Evolutionary conservation across 2,797 vertebrate genomes (phyloP).

Genomic region (Neosilurus hyrtlii): DNA sequence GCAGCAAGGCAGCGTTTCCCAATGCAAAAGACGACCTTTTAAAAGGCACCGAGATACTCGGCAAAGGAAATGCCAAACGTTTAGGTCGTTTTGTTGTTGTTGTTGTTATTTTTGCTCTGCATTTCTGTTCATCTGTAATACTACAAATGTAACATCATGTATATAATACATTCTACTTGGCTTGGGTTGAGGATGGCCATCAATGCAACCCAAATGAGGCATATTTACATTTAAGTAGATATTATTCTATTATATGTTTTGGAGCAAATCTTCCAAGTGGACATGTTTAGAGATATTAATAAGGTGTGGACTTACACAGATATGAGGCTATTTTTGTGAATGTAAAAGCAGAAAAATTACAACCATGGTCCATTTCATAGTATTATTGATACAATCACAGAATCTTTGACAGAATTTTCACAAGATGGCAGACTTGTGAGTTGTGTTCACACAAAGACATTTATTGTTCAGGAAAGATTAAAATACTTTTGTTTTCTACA

Average conservation of each 20-base stretch:
- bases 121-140: slow-evolving; percentile 1
- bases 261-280: background rate
- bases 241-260: background rate
- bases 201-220: background rate
- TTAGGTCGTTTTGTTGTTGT: background rate
- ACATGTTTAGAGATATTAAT: background rate
- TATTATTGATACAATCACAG: background rate
- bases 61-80: slow-evolving; percentile 7
- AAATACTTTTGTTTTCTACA: background rate
- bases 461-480: background rate
- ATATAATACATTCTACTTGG: background rate
- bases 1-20: slow-evolving; percentile 23
- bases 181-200: background rate
- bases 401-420: background rate
- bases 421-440: background rate
- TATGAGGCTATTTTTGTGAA: background rate
- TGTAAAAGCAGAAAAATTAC: background rate
- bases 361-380: background rate
- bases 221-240: background rate
- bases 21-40: slow-evolving; percentile 1
- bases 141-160: background rate
- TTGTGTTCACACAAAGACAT: background rate
- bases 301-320: background rate
- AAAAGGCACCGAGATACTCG: background rate
- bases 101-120: slow-evolving; percentile 4